These are phyloP conservation scores for Varroa destructor DNA, from an alignment of 1,140 invertebrate genomes.

Conservation along the genomic window DNA sequence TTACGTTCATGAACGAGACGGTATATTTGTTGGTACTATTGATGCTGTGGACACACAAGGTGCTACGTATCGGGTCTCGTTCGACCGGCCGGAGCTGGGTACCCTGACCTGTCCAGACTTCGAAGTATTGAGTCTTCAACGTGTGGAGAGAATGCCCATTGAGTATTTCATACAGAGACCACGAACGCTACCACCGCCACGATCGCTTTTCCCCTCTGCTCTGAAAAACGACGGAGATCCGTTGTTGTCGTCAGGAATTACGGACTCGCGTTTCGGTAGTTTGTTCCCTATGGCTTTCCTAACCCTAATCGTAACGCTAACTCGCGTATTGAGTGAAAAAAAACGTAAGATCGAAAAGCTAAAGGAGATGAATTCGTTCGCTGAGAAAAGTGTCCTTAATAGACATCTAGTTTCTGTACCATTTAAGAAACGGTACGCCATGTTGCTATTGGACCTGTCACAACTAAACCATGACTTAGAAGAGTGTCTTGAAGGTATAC, in stretches of 20 bases:
- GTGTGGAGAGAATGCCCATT: constrained; percentile 25
- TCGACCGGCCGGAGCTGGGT: constrained; percentile 79
- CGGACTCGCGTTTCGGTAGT: constrained; percentile 36
- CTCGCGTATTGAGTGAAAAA: constrained; percentile 68
- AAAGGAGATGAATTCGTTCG: constrained; percentile 73
- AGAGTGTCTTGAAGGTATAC: constrained; percentile 66
- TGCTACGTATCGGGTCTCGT: constrained; percentile 92
- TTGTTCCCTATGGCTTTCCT: constrained; percentile 68
- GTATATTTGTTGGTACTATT: constrained; percentile 85
- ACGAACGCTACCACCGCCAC: constrained; percentile 31
- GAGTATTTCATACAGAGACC: constrained; percentile 27
- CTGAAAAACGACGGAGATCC: constrained; percentile 28
- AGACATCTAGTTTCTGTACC: constrained; percentile 51
- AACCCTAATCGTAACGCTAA: constrained; percentile 69
- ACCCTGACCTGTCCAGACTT: constrained; percentile 92
- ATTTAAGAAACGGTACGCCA: constrained; percentile 75
- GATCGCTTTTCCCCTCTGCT: constrained; percentile 10
- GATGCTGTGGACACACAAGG: constrained; percentile 94
- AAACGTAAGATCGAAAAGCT: constrained; percentile 61
- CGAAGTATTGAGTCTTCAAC: constrained; percentile 57
- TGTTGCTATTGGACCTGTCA: constrained; percentile 72
- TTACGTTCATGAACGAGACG: constrained; percentile 59
- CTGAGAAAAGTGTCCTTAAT: constrained; percentile 52
- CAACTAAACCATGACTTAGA: constrained; percentile 74
- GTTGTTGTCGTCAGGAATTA: constrained; percentile 7